Conservation (phyloP, 2,113 vertebrate species). For the Xiphophorus maculatus region DNA sequence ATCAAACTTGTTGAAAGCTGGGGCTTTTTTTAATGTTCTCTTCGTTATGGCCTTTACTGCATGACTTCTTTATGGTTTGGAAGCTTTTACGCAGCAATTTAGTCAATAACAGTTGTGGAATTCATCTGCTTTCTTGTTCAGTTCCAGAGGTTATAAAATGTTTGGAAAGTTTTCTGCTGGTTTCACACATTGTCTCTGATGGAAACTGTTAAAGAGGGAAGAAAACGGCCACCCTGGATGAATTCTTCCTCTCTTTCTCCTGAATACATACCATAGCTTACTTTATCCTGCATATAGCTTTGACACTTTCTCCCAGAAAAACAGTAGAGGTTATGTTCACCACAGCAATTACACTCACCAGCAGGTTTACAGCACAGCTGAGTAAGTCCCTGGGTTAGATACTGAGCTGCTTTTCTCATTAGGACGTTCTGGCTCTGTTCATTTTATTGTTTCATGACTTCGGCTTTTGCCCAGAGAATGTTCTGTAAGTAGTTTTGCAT, state of each 20-base stretch:
- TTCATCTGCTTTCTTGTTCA: conserved; percentile 35
- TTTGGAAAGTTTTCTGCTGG: conserved; percentile 42
- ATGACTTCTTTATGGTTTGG: conserved; percentile 26
- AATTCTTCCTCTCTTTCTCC: conserved; percentile 22
- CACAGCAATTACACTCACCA: conserved; percentile 27
- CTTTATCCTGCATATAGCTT: conserved; percentile 13
- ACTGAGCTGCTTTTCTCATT: conserved; percentile 59
- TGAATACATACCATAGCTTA: conserved; percentile 28
- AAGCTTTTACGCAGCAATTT: conserved; percentile 39
- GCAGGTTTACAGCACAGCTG: conserved; percentile 48
- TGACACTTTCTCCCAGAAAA: conserved; percentile 28
- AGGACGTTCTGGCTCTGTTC: conserved; percentile 38
- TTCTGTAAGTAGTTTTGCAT: conserved; percentile 35
- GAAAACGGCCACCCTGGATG: conserved; percentile 52
- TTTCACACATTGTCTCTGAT: conserved; percentile 66
- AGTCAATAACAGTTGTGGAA: conserved; percentile 52
- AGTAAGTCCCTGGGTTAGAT: conserved; percentile 39
- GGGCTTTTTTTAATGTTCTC: conserved; percentile 21
- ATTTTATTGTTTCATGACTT: conserved; percentile 57
- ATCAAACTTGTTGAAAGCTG: conserved; percentile 43
- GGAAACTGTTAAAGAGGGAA: conserved; percentile 5
- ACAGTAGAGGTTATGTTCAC: conserved; percentile 45
- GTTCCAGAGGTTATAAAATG: conserved; percentile 55
- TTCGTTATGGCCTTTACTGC: neutral
- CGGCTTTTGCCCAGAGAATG: conserved; percentile 37